phyloP scores from a whole-genome alignment of 2,797 vertebrate species.

The Salmo trutta region DNA sequence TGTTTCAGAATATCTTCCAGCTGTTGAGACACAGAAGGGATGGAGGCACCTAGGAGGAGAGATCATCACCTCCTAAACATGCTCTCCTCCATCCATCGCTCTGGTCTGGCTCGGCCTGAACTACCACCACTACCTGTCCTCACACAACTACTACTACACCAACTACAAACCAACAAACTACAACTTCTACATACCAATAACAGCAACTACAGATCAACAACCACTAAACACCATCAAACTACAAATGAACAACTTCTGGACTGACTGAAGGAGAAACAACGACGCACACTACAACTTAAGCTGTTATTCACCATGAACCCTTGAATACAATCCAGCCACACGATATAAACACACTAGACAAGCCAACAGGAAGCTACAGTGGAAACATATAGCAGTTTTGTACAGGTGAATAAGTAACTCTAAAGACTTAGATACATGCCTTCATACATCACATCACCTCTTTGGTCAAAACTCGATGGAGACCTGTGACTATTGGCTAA shows the following conservation, averaged over 20 bases:
- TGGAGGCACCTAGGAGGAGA: constrained; percentile 56
- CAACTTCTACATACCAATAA: constrained; percentile 28
- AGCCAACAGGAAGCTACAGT: constrained; percentile 22
- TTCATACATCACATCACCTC: constrained; percentile 35
- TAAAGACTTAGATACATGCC: constrained; percentile 19
- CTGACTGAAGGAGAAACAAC: constrained; percentile 23
- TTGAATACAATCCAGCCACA: constrained; percentile 40
- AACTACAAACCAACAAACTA: constrained; percentile 35
- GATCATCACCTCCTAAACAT: constrained; percentile 70
- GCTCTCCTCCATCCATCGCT: constrained; percentile 29
- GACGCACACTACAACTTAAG: constrained; percentile 21
- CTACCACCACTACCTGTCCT: constrained; percentile 30
- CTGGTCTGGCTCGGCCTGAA: constrained; percentile 37
- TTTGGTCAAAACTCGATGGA: constrained; percentile 43
- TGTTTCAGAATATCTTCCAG: constrained; percentile 93
- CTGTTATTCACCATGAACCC: constrained; percentile 46
- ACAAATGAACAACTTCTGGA: constrained; percentile 24
- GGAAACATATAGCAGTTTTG: neutral
- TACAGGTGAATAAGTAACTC: constrained; percentile 15
- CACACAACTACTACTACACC: constrained; percentile 43
- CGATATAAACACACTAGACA: constrained; percentile 29
- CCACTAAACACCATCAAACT: constrained; percentile 45
- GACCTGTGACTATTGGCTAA: constrained; percentile 33
- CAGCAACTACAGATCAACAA: constrained; percentile 43
- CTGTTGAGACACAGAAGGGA: constrained; percentile 91